phyloP scores from a whole-genome alignment of 2,888 invertebrate genomes.

The Drosophila barbarae region DNA sequence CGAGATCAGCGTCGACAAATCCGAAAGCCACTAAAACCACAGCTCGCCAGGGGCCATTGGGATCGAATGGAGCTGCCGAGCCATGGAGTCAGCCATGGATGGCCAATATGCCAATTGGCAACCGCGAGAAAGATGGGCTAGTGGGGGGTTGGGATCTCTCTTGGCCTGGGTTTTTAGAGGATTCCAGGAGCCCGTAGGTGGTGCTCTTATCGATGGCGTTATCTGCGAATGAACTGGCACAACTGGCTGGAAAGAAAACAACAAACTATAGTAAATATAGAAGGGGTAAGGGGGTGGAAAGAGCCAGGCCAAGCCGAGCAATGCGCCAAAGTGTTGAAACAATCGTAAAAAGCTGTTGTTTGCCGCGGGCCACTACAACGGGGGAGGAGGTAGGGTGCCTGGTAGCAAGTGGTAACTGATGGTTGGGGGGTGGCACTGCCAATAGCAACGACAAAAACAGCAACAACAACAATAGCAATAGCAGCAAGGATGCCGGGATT shows the following conservation, averaged over 20 bases:
- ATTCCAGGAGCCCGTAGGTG: constrained; percentile 22
- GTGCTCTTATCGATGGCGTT: constrained; percentile 57
- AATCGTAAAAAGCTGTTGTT: constrained; percentile 68
- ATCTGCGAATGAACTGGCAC: constrained; percentile 60
- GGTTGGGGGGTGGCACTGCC: constrained; percentile 17
- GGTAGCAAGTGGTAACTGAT: constrained; percentile 6
- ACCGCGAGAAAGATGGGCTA: constrained; percentile 39
- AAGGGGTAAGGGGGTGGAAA: constrained; percentile 3
- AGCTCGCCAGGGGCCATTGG: constrained; percentile 38
- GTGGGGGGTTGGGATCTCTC: constrained; percentile 2
- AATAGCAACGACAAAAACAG: constrained; percentile 40
- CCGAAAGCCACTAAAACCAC: constrained; percentile 71
- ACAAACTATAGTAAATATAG: constrained; percentile 47
- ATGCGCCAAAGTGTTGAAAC: constrained; percentile 73
- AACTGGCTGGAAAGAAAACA: constrained; percentile 40
- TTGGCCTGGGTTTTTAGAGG: constrained; percentile 7
- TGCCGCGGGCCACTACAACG: constrained; percentile 44
- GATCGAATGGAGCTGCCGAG: constrained; percentile 31
- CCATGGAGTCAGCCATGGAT: constrained; percentile 45
- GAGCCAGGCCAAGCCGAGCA: constrained; percentile 46
- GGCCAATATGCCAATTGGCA: constrained; percentile 62
- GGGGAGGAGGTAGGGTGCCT: background rate
- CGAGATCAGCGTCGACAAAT: constrained; percentile 73
- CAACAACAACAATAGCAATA: constrained; percentile 33
- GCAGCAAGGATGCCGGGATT: constrained; percentile 50